Evolutionary conservation across 53 echinoderm and acorn worm species (phyloP).

Genomic region (Patiria pectinifera): DNA sequence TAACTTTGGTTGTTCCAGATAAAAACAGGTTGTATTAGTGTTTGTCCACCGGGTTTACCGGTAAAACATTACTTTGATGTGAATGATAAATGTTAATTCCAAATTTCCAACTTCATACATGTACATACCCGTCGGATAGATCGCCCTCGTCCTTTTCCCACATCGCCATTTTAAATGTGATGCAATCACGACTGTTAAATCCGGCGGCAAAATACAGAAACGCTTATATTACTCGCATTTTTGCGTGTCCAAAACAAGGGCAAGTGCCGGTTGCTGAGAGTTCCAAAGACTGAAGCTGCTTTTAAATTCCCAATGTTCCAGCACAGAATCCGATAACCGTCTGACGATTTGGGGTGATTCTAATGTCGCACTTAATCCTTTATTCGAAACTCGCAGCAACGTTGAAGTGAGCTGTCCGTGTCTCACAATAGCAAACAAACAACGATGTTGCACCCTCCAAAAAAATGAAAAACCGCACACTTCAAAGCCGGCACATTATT

Average conservation of each 20-base stretch:
- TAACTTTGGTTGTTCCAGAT: too few species aligned
- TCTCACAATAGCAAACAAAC: neutral
- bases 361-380: neutral
- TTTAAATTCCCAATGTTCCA: neutral
- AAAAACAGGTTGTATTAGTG: too few species aligned
- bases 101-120: neutral
- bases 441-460: neutral
- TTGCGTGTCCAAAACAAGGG: neutral
- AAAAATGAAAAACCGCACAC: neutral
- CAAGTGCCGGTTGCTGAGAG: neutral
- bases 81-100: neutral
- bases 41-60: too few species aligned
- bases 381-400: conserved; percentile 1
- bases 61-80: too few species aligned
- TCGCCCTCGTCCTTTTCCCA: neutral
- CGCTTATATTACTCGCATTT: neutral
- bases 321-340: neutral
- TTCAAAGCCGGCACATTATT: neutral
- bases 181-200: neutral
- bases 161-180: conserved; percentile 20
- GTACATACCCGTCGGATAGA: conserved; percentile 28
- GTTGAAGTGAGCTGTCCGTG: neutral
- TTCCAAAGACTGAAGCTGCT: neutral
- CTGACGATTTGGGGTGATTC: too few species aligned
- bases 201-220: neutral